Evolutionary conservation across 2,888 invertebrate genomes (phyloP), one percentile per base, ranked within the genome.

Genomic region (Scrobipalpa costella): DNA sequence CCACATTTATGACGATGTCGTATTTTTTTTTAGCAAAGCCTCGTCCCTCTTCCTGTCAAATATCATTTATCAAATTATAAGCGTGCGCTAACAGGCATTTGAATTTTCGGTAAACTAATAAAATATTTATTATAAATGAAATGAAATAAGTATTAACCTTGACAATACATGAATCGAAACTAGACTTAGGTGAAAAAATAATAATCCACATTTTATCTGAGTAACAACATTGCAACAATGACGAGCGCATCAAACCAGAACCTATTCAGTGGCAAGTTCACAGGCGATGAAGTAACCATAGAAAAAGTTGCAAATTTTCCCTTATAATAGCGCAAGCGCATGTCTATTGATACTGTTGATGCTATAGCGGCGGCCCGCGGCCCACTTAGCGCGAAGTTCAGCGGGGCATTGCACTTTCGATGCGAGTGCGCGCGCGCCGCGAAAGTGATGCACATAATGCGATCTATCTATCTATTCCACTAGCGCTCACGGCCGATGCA

Each of bases 311-410:
- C 0, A 1, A 19, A 17, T 19, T 49, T 19, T 49, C 2, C 19
- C 19, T 49, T 49, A 49, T 49, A 49, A 49, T 19, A 49, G 15
- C 7, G 49, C 17, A 19, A 49, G 19, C 19, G 49, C 49, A 49
- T 38, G 49, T 49, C 17, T 49, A 19, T 49, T 19, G 17, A 49
- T 49, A 49, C 8, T 38, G 8, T 11, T 38, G 7, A 2, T 50
- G 50, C 15, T 50, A 6, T 15, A 55, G 55, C 27, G 55, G 8
- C n/a, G 33, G 61, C 40, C 27, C 69, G 66, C 78, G 82, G 79
- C 80, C 81, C 80, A 84, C 79, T 86, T 85, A 81, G 79, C 80
- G 78, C 81, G 86, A 89, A 90, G 89, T 90, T 90, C 90, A 89
- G 69, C 82, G 73, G 90, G 88, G 79, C 89, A 78, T 86, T 90